Base-by-base conservation (phyloP, 2,113 vertebrate genomes). In the Nycticryphes semicollaris region DNA sequence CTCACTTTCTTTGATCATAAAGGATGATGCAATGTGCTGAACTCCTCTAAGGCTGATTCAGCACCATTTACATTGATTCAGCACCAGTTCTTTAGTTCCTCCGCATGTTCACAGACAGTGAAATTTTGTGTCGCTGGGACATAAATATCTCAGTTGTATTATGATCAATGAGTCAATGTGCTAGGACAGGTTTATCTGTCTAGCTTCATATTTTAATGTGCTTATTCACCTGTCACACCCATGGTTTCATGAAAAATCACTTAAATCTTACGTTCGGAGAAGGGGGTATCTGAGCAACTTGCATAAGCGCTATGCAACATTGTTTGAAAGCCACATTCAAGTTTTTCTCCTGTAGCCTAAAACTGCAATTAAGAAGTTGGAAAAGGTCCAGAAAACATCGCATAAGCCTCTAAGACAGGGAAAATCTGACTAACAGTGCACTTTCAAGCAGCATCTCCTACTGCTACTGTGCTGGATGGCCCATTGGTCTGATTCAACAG, bases 1-100 rank as follows among this genome's bases (percentile, higher is more conserved):
- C 80, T 95, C 80, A 22, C 48, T 96, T 89, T 57, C 84, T 97
- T 95, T 94, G 90, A 91, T 96, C 86, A 66, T 45, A 53, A 89
- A 82, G 73, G 53, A 17, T 86, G 89, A 91, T 90, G 86, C 86
- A 89, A 78, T 25, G 25, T 69, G 31, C 70, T 92, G 76, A 92
- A n/a, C 69, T 91, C 7, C 28, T 53, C 39, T n/a, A 78, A 60
- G 37, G 59, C 84, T 92, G 73, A 95, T 91, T 96, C 95, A 95
- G 90, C 73, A 90, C 27, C 64, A 35, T 54, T 87, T 17, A n/a
- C 47, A 47, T 37, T 64, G 75, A 84, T 92, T 95, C 93, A 94
- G 79, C 83, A 86, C 5, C 48, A 60, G 27, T 33, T 89, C 79
- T 84, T 51, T 43, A 48, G 39, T 89, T 94, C 73, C 69, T 87